Base-by-base conservation (phyloP, 1,140 invertebrate genomes). In the Tigriopus japonicus region DNA sequence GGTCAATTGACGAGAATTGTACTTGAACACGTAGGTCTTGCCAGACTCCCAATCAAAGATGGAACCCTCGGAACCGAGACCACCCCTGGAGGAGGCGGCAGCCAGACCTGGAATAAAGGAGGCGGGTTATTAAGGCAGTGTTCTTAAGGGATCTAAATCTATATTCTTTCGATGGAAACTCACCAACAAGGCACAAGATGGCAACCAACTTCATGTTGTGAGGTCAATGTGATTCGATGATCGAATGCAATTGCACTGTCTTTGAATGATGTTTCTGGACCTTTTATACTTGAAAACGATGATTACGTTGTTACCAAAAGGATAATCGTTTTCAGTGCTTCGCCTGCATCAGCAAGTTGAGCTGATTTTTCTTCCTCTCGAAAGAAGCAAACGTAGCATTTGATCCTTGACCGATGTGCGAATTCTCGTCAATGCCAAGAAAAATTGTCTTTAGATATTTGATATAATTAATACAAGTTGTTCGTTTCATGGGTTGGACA, bases 21-120 rank as follows among this genome's bases (percentile, higher is more conserved):
- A 66, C 6, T 64, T 7, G 64, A 65, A 66, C 15, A 66, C 43
- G 52, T 66, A 63, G 9, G 42, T 49, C 43, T 65, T 64, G n/a
- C 64, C 64, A 13, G 64, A 54, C 13, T 41, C 9, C 43, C 62
- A 63, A 52, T 45, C 19, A 15, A 13, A 54, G 21, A 14, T 52
- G 17, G 42, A 53, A 5, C 28, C 28, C 28, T 35, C 28, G 28
- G 28, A 35, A 9, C 28, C 28, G 9, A 35, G 28, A 35, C 28
- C 28, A 5, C 28, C 28, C 3, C 28, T 5, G 17, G 52, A 21
- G 24, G 52, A 23, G 52, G 52, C 52, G 35, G 52, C 35, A 23
- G 52, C 52, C 52, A 54, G 35, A 23, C 52, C 52, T 54, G 15
- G 7, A 52, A 52, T 10, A 9, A 12, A 43, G 42, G 42, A 13